Conservation (phyloP, 2,797 vertebrate species). For the Pantherophis alleghaniensis region DNA sequence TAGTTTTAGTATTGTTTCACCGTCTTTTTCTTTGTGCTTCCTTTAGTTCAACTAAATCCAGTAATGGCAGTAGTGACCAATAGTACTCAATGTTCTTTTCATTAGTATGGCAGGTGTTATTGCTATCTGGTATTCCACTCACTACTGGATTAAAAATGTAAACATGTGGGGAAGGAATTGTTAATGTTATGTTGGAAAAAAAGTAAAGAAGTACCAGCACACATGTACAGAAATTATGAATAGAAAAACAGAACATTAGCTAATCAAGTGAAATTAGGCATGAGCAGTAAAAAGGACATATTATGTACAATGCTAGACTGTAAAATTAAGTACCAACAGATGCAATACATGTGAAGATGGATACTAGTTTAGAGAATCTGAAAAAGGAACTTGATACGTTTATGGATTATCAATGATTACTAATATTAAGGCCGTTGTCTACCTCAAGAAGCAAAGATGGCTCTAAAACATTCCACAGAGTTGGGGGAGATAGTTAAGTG, state of each 20-base stretch:
- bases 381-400: background rate
- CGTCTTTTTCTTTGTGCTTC: background rate
- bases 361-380: background rate
- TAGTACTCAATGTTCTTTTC: background rate
- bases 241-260: background rate
- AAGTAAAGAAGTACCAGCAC: background rate
- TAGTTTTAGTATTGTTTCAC: background rate
- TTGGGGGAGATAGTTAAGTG: background rate
- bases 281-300: background rate
- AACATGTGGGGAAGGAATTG: background rate
- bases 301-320: background rate
- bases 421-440: background rate
- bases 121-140: background rate
- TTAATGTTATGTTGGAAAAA: background rate
- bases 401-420: background rate
- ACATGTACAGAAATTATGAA: background rate
- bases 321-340: background rate
- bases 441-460: background rate
- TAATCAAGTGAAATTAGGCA: background rate
- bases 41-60: background rate
- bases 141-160: background rate
- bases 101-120: background rate
- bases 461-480: background rate
- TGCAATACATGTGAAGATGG: background rate
- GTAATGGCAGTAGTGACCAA: background rate